Conservation (phyloP, 1,140 invertebrate genomes). For the Achatina immaculata region DNA sequence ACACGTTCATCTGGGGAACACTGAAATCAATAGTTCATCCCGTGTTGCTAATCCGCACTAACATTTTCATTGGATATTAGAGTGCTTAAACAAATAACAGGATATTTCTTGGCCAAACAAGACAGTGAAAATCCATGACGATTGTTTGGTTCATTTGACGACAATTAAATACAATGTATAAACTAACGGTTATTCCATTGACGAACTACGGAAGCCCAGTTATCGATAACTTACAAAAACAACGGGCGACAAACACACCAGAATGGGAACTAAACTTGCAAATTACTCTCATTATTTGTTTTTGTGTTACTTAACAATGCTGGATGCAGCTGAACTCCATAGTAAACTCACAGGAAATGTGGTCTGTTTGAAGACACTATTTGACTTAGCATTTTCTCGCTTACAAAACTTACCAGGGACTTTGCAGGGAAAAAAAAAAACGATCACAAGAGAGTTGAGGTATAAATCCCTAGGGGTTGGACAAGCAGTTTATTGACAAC, state of each 20-base stretch:
- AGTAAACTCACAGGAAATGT: not conserved
- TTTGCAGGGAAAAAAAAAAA: not conserved
- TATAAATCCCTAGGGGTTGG: not conserved
- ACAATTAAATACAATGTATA: constrained; percentile 1
- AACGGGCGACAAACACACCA: not conserved
- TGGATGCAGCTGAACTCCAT: not conserved
- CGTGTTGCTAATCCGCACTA: constrained; percentile 18
- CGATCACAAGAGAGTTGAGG: not conserved
- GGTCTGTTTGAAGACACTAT: not conserved
- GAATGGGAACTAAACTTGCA: constrained; percentile 6
- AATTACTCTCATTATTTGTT: not conserved
- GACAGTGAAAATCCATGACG: constrained; percentile 13
- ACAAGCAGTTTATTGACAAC: not conserved
- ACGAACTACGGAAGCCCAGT: not conserved
- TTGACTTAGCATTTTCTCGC: not conserved
- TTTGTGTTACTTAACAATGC: constrained; percentile 1
- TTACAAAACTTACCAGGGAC: not conserved
- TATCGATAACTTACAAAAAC: constrained; percentile 18
- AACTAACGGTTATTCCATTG: constrained; percentile 22
- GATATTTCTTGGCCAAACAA: constrained; percentile 12
- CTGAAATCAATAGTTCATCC: constrained; percentile 19
- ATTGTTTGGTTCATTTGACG: constrained; percentile 28
- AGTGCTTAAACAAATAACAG: constrained; percentile 8
- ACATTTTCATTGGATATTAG: constrained; percentile 25
- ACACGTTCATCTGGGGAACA: no score